Conservation (phyloP, 2,797 vertebrate species). For the Capromys pilorides region DNA sequence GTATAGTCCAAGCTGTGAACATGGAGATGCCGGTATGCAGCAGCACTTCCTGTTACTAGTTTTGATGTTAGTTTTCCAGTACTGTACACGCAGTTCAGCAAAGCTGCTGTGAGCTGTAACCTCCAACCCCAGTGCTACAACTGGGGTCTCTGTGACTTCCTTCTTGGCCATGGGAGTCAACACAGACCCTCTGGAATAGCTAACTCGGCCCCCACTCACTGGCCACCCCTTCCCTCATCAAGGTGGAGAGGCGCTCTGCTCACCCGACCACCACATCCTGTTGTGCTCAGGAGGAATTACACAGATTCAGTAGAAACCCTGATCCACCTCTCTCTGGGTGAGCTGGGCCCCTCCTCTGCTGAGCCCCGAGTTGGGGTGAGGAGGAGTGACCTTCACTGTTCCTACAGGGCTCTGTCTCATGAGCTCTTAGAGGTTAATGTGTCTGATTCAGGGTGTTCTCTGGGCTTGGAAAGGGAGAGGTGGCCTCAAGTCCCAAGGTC, state of each 20-base stretch:
- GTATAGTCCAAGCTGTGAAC: not conserved
- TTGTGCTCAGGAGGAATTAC: conserved; percentile 82
- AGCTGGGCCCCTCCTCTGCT: not conserved
- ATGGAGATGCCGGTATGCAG: not conserved
- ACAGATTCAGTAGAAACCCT: conserved; percentile 72
- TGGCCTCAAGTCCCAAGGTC: not conserved
- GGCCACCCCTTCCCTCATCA: conserved; percentile 8
- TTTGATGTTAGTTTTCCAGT: not conserved
- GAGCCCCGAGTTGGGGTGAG: not conserved
- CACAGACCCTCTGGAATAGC: conserved; percentile 15
- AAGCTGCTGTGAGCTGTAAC: not conserved
- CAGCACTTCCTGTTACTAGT: not conserved
- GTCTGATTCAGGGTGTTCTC: not conserved
- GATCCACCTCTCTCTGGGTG: not conserved
- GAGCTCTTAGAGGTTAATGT: not conserved
- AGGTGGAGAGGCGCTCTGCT: conserved; percentile 66
- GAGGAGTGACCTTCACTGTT: not conserved
- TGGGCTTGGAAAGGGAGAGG: not conserved
- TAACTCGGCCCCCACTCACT: conserved; percentile 22
- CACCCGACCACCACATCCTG: conserved; percentile 67
- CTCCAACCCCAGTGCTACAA: not conserved
- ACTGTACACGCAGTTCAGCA: not conserved
- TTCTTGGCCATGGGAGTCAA: conserved; percentile 36
- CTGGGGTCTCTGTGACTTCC: conserved; percentile 68
- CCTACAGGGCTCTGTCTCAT: not conserved